Evolutionary conservation across 2,888 invertebrate species (phyloP).

Genomic region (Caenorhabditis parvicauda): DNA sequence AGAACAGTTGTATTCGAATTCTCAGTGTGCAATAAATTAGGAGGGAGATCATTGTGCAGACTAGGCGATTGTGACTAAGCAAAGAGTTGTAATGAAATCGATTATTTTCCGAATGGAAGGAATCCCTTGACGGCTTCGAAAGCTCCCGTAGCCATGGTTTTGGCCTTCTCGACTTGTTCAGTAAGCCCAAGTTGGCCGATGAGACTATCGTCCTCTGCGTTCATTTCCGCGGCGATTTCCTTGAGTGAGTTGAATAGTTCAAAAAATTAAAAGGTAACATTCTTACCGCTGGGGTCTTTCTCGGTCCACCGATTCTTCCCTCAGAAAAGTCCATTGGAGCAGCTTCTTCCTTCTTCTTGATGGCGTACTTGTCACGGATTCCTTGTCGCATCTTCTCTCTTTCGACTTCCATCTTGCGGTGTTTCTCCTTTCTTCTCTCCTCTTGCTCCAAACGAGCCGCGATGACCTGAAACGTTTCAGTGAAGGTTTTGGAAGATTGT

Average conservation of each 20-base stretch:
- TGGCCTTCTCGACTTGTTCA: slow-evolving; percentile 62
- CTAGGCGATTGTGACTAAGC: too few relatives aligned
- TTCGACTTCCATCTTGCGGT: slow-evolving; percentile 98
- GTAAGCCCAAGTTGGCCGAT: slow-evolving; percentile 62
- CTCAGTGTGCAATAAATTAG: too few relatives aligned
- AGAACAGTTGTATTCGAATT: too few relatives aligned
- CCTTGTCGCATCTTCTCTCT: slow-evolving; percentile 98
- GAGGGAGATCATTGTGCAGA: too few relatives aligned
- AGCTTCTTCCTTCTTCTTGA: slow-evolving; percentile 95
- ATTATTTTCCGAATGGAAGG: slow-evolving; percentile 61
- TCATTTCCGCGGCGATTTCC: slow-evolving; percentile 92
- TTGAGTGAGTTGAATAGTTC: slow-evolving; percentile 63
- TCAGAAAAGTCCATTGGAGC: slow-evolving; percentile 51
- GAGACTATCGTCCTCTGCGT: slow-evolving; percentile 72
- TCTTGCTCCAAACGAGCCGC: slow-evolving; percentile 97
- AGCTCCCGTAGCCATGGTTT: slow-evolving; percentile 59
- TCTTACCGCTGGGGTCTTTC: slow-evolving; percentile 30
- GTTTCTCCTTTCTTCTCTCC: slow-evolving; percentile 96
- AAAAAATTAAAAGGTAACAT: not conserved
- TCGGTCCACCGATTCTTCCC: slow-evolving; percentile 52
- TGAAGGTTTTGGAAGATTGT: not conserved
- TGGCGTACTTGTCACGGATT: slow-evolving; percentile 94
- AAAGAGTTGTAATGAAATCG: too few relatives aligned
- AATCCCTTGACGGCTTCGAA: slow-evolving; percentile 61
- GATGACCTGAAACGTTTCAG: slow-evolving; percentile 70